Base-by-base conservation (phyloP, 2,797 vertebrate genomes). In the Myotis findleyi region DNA sequence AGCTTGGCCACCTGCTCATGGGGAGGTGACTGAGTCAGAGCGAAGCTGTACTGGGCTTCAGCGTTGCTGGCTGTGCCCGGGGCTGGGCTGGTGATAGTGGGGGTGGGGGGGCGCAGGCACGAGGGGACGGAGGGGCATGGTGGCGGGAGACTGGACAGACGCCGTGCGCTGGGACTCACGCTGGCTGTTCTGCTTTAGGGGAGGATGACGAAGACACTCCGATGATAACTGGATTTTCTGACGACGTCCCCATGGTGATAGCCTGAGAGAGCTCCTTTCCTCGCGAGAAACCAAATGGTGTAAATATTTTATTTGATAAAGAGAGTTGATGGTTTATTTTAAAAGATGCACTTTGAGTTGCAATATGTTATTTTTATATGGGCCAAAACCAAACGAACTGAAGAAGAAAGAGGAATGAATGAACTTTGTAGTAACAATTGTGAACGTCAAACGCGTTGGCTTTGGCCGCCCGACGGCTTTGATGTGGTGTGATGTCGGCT, bases 201-300 rank as follows among this genome's bases (percentile, higher is more conserved):
- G 99, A 99, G 3, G 99, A 99, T 33, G 99, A 99, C 6, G 99
- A 99, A 72, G 99, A 99, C 3, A 99, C 99, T 25, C 99, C 99
- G 0, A 99, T 99, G 99, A 99, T 99, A 98, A 99, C 99, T 75
- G 99, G 99, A 97, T 99, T 99, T 98, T 99, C 99, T 93, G 99
- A 99, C 3, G 99, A 99, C 0, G 99, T 99, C 88, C 99, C 99
- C 95, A 99, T 99, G 99, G 99, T 99, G 97, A 99, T 99, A 86
- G 99, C 99, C 25, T 99, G 99, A 99, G 83, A 98, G 96, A 90
- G 18, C 53, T 12, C 51, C 17, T 12, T 97, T 97, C 90, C 97
- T 89, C 97, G 96, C 97, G 98, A 97, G 97, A 98, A 98, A 98
- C 98, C 98, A 98, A 98, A 98, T 98, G 98, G 98, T 98, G 98